Percentiles rank a stretch among this genome's conserved stretches.
Conservation (phyloP, 2,888 invertebrate species). For the Spisula subtruncata region DNA sequence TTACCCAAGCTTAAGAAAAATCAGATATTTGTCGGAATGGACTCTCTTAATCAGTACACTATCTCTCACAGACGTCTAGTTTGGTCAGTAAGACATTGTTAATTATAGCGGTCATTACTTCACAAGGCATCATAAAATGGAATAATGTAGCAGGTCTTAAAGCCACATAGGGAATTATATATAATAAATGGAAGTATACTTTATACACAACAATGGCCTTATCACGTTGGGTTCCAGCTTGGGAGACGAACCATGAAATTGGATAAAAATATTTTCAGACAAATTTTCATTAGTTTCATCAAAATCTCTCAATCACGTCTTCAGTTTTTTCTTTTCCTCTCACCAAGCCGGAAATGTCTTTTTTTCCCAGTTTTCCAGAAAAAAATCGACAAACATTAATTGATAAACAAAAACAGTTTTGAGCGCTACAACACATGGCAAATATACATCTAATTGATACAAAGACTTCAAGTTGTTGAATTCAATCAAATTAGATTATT, state of each 20-base stretch:
- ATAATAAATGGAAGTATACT: background rate
- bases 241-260: slow-evolving; percentile 20
- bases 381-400: slow-evolving; percentile 7
- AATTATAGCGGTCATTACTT: slow-evolving; percentile 6
- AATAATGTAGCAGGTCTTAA: background rate
- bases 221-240: background rate
- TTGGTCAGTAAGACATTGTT: background rate
- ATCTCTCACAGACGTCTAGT: background rate
- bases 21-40: too few species aligned
- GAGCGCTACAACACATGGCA: background rate
- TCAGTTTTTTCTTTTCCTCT: background rate
- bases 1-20: too few species aligned
- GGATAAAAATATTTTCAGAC: background rate
- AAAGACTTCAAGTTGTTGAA: background rate
- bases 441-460: background rate
- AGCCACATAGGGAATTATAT: background rate
- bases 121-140: background rate
- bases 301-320: background rate
- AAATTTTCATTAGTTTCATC: slow-evolving; percentile 6
- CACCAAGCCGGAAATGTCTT: background rate
- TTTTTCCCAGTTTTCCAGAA: background rate
- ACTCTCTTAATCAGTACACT: background rate
- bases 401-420: slow-evolving; percentile 3
- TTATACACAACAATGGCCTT: background rate
- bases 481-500: slow-evolving; percentile 15